Base-by-base conservation (phyloP, 2,113 vertebrate species). In the Istiophorus platypterus region DNA sequence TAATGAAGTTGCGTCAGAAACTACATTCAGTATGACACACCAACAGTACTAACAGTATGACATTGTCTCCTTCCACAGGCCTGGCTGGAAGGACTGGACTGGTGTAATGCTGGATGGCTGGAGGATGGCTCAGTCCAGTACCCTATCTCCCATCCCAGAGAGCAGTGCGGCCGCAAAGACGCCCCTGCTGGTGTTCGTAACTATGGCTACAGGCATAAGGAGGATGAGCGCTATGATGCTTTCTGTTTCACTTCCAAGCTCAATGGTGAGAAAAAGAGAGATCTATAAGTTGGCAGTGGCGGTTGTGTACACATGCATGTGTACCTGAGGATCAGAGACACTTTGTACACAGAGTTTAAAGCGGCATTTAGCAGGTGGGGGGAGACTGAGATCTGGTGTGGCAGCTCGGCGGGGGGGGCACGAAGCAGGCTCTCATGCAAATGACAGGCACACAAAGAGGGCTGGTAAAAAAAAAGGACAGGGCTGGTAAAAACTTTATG, bases 181-280 rank as follows among this genome's bases (percentile, higher is more conserved):
- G 92, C 85, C 0, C 94, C 96, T 0, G 95, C 96, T 0, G 97
- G 97, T 0, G 96, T 99, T 0, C 94, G 98, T 11, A 99, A 96
- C 85, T 99, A 99, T 2, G 98, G 98, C 26, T 98, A 97, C 84
- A 93, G 97, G 14, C 98, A 99, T 89, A 97, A 98, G 85, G 96
- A 97, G 0, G 95, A 94, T 1, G 97, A 98, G 79, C 96, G 90
- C 85, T 99, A 98, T 0, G 97, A 99, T 0, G 96, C 96, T 49
- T 99, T 99, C 94, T 99, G 98, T 92, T 99, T 99, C 92, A 98
- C 98, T 1, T 98, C 97, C 72, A 98, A 98, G 85, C 95, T 97
- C 31, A 96, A 97, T 0, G 98, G 98, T 98, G 93, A 95, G 94
- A 82, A n/a, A 59, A 1, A 74, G 47, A 56, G 24, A 54, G 26